These are phyloP conservation scores for Elephas maximus DNA, from an alignment of 2,113 vertebrate genomes.

Conservation along the genomic window DNA sequence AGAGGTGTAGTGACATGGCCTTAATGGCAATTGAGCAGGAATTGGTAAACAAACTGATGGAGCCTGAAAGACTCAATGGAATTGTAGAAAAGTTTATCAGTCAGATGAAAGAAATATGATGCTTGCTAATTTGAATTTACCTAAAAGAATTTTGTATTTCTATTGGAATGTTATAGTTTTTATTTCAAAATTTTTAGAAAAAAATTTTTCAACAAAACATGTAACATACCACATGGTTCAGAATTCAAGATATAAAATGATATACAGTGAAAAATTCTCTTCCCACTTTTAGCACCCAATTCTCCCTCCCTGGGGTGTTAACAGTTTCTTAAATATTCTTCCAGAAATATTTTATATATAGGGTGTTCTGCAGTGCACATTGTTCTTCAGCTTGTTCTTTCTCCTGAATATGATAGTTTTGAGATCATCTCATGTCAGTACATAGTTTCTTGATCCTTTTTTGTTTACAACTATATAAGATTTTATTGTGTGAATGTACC, in stretches of 20 bases:
- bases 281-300: background rate
- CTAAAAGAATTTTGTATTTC: constrained; percentile 45
- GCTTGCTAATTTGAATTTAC: constrained; percentile 5
- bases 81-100: constrained; percentile 80
- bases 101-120: constrained; percentile 66
- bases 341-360: background rate
- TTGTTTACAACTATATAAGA: background rate
- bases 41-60: constrained; percentile 77
- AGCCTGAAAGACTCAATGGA: constrained; percentile 75
- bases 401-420: background rate
- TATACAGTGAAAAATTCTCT: background rate
- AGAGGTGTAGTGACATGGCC: constrained; percentile 68
- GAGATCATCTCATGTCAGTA: background rate
- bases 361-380: background rate
- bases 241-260: background rate
- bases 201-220: constrained; percentile 27
- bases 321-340: background rate
- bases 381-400: constrained; percentile 33
- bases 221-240: constrained; percentile 1
- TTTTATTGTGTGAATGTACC: background rate
- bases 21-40: constrained; percentile 83
- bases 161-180: constrained; percentile 18
- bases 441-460: background rate
- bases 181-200: constrained; percentile 40
- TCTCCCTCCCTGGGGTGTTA: background rate